These are phyloP conservation scores for Lepus americanus DNA, from an alignment of 2,113 vertebrate genomes.

Conservation along the genomic window DNA sequence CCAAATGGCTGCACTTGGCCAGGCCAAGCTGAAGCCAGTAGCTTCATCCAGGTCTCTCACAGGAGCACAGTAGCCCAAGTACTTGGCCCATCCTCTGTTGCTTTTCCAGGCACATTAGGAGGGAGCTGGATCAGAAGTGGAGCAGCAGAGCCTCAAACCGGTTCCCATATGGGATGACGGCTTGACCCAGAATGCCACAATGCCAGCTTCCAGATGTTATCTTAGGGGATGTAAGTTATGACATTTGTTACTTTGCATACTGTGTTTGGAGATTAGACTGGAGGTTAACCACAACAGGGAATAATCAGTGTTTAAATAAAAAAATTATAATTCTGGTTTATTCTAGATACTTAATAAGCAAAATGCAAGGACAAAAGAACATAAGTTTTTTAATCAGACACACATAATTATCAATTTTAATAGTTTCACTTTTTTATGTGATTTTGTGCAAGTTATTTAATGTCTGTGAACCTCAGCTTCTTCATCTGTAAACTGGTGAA, in stretches of 20 bases:
- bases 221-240: slow-evolving; percentile 5
- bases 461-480: not conserved
- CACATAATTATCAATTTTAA: not conserved
- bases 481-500: slow-evolving; percentile 18
- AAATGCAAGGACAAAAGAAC: not conserved
- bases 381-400: slow-evolving; percentile 25
- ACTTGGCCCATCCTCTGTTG: too few relatives aligned
- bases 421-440: not conserved
- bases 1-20: too few relatives aligned
- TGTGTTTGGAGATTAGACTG: slow-evolving; percentile 17
- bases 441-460: slow-evolving; percentile 40
- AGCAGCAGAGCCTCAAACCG: too few relatives aligned
- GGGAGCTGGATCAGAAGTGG: too few relatives aligned
- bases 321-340: not conserved
- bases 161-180: too few relatives aligned
- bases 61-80: too few relatives aligned
- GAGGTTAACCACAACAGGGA: not conserved
- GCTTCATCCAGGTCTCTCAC: too few relatives aligned
- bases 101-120: too few relatives aligned
- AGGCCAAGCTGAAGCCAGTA: too few relatives aligned
- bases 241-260: slow-evolving; percentile 28
- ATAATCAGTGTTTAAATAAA: slow-evolving; percentile 15
- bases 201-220: not conserved
- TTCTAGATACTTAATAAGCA: slow-evolving; percentile 21
- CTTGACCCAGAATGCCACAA: too few relatives aligned